Evolutionary conservation across 2,113 vertebrate species (phyloP).

Genomic region (Rhipidura dahli): DNA sequence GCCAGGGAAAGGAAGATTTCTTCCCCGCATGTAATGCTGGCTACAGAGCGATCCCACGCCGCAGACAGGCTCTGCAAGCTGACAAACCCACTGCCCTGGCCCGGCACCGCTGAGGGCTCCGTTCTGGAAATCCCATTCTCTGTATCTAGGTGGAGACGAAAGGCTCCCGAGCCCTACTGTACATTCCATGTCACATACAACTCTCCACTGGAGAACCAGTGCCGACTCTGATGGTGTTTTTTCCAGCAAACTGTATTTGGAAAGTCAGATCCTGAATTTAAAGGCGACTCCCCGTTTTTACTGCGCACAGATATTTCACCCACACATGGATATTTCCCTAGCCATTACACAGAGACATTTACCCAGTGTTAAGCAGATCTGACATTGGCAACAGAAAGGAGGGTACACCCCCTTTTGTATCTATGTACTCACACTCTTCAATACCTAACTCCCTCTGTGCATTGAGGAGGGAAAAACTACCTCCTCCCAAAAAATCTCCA

Average conservation of each 20-base stretch:
- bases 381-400: background rate
- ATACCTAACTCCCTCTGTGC: accelerated
- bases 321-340: background rate
- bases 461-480: background rate
- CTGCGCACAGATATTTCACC: background rate
- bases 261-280: background rate
- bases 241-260: background rate
- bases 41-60: background rate
- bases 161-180: accelerated
- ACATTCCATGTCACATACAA: background rate
- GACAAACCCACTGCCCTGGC: background rate
- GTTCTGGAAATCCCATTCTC: background rate
- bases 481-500: background rate
- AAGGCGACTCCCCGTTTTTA: background rate
- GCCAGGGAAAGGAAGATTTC: background rate
- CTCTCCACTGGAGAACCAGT: background rate
- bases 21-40: background rate
- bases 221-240: background rate
- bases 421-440: accelerated
- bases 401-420: background rate
- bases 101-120: background rate
- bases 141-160: background rate
- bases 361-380: background rate
- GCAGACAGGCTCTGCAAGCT: background rate
- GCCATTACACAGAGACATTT: background rate